Conservation (phyloP, 1,140 invertebrate species). For the Helicoverpa zea region DNA sequence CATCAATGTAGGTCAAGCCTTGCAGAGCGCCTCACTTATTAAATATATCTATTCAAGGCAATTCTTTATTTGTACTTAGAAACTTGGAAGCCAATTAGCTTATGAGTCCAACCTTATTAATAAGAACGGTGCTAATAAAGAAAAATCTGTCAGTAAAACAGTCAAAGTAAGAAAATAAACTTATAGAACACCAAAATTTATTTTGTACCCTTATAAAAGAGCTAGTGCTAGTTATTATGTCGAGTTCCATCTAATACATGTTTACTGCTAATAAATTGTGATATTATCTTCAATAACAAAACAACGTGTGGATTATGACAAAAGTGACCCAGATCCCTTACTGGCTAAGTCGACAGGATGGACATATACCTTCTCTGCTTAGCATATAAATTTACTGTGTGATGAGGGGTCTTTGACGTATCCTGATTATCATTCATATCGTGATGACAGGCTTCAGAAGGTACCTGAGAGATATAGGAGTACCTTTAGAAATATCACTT, state of each 20-base stretch:
- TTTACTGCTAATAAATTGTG: too few species aligned
- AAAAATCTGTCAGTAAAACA: too few species aligned
- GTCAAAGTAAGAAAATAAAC: too few species aligned
- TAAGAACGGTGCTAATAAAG: too few species aligned
- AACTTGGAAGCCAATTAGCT: background rate
- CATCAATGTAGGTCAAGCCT: conserved; percentile 2
- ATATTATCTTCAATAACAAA: too few species aligned
- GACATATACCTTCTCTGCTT: background rate
- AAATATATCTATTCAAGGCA: background rate
- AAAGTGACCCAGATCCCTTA: background rate
- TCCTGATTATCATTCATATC: background rate
- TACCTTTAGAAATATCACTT: background rate
- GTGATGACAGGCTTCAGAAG: background rate
- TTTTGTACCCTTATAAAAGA: too few species aligned
- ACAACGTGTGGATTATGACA: too few species aligned
- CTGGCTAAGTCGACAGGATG: background rate
- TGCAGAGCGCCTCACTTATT: background rate
- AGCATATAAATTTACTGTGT: background rate
- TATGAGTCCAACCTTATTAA: too few species aligned
- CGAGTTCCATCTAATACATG: too few species aligned
- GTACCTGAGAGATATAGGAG: background rate
- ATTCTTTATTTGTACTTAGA: background rate
- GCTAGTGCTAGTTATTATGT: too few species aligned
- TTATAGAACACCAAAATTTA: too few species aligned
- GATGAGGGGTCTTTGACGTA: background rate